Base-by-base conservation (phyloP, 2,888 invertebrate species). In the Agonopterix alstromeriana region DNA sequence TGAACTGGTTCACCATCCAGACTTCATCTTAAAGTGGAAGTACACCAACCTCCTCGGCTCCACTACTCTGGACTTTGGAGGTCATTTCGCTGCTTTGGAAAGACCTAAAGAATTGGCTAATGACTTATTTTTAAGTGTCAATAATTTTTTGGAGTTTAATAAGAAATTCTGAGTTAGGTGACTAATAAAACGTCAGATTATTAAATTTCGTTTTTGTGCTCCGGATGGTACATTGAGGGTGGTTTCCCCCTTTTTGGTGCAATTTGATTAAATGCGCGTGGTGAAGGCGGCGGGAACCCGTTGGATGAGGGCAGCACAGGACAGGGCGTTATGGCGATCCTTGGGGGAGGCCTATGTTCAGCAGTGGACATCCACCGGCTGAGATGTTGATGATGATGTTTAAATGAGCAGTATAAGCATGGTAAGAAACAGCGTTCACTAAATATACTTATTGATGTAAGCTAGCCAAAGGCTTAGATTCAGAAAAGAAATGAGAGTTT, bases 71-170 rank as follows among this genome's bases (percentile, higher is more conserved):
- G 77, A 90, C 0, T 74, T 89, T 0, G 96, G 96, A 0, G 98
- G 98, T 0, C 97, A 97, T 76, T 98, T 96, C 75, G 93, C 94
- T 0, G 96, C 96, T 0, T 90, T 97, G 45, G 95, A 98, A 76
- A 90, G 91, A 53, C 96, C 97, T 0, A 74, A 90, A 48, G 71
- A 93, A 1, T 77, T 97, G 8, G 91, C 94, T 27, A 79, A 90
- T 5, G 95, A 97, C 63, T 73, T 98, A 10, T 86, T 78, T 51
- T 65, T 70, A 50, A 82, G 83, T 45, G 79, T 82, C 0, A 65
- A 73, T 35, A 60, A 45, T 9, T 82, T 84, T 58, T 51, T 35
- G 36, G 48, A 48, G n/a, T 17, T 41, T 41, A 17, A 46, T 17
- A 46, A 10, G 35, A 11, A n/a, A 27, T 4, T 38, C 1, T 38